A percentile compares a stretch with the other conserved stretches of the same genome.
Conservation (phyloP, 2,888 invertebrate genomes). For the Drosophila mercatorum region DNA sequence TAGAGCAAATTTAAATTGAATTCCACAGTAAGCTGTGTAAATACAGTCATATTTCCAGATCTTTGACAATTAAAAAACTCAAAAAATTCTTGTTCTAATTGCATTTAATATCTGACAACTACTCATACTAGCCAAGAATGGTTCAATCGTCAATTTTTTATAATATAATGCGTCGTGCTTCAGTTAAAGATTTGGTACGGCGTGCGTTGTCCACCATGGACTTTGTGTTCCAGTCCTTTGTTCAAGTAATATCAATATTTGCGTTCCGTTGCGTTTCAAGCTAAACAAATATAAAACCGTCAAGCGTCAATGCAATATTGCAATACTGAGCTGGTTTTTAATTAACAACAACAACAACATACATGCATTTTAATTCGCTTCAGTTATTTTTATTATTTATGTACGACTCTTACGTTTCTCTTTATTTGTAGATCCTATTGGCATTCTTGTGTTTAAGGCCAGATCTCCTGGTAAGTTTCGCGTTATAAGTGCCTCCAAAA, state of each 20-base stretch:
- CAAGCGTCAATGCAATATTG: slow-evolving; percentile 12
- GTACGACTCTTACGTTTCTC: slow-evolving; percentile 86
- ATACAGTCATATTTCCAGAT: slow-evolving; percentile 42
- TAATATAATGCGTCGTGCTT: slow-evolving; percentile 40
- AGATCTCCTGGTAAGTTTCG: slow-evolving; percentile 89
- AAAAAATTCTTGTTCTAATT: slow-evolving; percentile 59
- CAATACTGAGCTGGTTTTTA: slow-evolving; percentile 18
- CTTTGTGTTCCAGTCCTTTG: slow-evolving; percentile 46
- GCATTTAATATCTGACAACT: slow-evolving; percentile 36
- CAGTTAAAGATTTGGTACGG: slow-evolving; percentile 42
- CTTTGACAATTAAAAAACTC: slow-evolving; percentile 46
- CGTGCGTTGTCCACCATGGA: slow-evolving; percentile 50
- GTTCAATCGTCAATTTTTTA: slow-evolving; percentile 34
- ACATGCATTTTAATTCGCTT: slow-evolving; percentile 43
- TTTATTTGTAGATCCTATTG: slow-evolving; percentile 90
- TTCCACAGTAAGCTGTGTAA: slow-evolving; percentile 28
- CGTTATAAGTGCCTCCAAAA: slow-evolving; percentile 80
- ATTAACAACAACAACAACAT: slow-evolving; percentile 25
- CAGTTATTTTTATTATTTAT: slow-evolving; percentile 78
- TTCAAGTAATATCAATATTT: slow-evolving; percentile 53
- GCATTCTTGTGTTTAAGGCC: slow-evolving; percentile 91
- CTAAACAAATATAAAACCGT: slow-evolving; percentile 7
- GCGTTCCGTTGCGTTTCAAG: slow-evolving; percentile 23
- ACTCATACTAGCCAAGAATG: slow-evolving; percentile 34
- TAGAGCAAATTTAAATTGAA: slow-evolving; percentile 11